phyloP scores from a whole-genome alignment of 2,797 vertebrate species.

The Gymnothorax javanicus region DNA sequence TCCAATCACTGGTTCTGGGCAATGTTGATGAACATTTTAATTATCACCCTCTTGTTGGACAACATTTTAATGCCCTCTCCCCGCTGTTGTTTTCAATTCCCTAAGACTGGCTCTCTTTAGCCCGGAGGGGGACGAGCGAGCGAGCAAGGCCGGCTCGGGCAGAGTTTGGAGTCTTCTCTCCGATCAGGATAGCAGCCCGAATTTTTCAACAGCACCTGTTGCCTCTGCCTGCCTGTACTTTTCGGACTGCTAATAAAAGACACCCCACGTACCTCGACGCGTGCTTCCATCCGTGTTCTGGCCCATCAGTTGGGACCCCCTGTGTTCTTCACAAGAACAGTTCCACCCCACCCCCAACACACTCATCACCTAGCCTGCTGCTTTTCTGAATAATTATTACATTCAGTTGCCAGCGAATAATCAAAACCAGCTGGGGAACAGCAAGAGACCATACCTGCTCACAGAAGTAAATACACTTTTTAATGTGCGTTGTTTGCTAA shows the following conservation, averaged over 20 bases:
- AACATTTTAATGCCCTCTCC: constrained; percentile 35
- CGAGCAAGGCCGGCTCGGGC: constrained; percentile 20
- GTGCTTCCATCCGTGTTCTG: constrained; percentile 30
- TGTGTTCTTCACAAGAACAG: constrained; percentile 16
- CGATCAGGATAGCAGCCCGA: background rate
- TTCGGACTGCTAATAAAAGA: constrained; percentile 18
- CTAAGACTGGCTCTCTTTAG: background rate
- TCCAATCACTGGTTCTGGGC: constrained; percentile 64
- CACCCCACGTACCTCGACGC: constrained; percentile 34
- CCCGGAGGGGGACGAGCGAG: constrained; percentile 20
- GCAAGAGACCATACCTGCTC: constrained; percentile 21
- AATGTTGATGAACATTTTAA: constrained; percentile 79
- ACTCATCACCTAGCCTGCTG: constrained; percentile 1
- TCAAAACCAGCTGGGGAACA: constrained; percentile 19
- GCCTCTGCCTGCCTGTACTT: constrained; percentile 50
- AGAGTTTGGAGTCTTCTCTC: constrained; percentile 26
- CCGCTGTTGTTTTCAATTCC: constrained; percentile 32
- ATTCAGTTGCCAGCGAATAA: background rate
- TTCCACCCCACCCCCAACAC: constrained; percentile 21
- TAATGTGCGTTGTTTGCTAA: constrained; percentile 11
- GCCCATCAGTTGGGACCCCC: constrained; percentile 3
- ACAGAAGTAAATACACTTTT: constrained; percentile 14
- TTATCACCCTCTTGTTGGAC: constrained; percentile 59
- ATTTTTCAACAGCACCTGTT: constrained; percentile 16
- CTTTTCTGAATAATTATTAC: constrained; percentile 30